A percentile compares a stretch with the other conserved stretches of the same genome.
Evolutionary conservation across 2,888 invertebrate genomes (phyloP).

Genomic region (Neoitamus cyanurus): DNA sequence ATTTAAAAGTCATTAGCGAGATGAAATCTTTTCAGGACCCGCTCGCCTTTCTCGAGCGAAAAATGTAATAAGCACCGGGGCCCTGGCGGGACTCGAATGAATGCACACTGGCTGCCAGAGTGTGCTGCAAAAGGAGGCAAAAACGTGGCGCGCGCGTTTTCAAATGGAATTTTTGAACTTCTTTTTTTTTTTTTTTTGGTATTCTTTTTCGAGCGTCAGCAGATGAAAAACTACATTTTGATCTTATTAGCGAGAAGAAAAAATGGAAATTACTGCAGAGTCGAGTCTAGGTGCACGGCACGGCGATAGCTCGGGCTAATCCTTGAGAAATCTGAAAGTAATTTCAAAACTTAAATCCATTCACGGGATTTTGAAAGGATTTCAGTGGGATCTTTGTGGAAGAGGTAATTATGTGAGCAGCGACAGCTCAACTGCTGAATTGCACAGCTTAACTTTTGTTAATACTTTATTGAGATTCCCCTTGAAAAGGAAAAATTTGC

Average conservation of each 20-base stretch:
- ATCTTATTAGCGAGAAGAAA: neutral
- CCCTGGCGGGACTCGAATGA: constrained; percentile 3
- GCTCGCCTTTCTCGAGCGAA: neutral
- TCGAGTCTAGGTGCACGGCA: neutral
- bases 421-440: neutral
- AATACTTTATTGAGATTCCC: neutral
- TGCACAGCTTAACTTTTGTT: neutral
- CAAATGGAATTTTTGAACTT: constrained; percentile 26
- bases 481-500: neutral
- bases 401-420: neutral
- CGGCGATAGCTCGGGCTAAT: neutral
- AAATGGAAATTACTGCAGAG: neutral
- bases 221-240: neutral
- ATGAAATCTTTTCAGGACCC: constrained; percentile 34
- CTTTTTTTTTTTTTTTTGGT: neutral
- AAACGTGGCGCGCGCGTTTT: neutral
- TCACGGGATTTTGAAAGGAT: neutral
- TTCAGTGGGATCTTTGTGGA: neutral
- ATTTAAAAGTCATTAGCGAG: constrained; percentile 42
- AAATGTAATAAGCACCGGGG: constrained; percentile 31
- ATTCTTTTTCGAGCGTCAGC: neutral
- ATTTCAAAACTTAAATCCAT: neutral
- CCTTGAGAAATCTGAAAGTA: neutral
- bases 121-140: neutral
- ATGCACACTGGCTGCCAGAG: neutral